Evolutionary conservation across 2,113 vertebrate species (phyloP), one percentile per base, ranked within the genome.

Genomic region (Ptyas mucosa): DNA sequence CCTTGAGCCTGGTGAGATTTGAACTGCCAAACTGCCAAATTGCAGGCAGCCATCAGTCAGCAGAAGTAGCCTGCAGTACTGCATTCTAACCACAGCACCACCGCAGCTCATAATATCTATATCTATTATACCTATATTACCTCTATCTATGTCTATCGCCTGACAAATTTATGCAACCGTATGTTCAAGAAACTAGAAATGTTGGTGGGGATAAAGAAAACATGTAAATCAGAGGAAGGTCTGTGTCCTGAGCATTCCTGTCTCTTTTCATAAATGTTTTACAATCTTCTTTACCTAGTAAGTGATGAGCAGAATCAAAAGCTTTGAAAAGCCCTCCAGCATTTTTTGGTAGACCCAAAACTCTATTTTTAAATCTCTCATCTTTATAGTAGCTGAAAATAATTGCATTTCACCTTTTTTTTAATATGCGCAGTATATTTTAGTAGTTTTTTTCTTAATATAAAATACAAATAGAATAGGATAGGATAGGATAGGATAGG

Each of bases 201-300:
- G 15, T 87, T 52, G 53, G 51, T 94, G 95, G 88, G 85, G 92
- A 96, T 94, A 93, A 96, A 95, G 95, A 94, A 97, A 96, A 93
- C 93, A 87, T 91, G 18, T 96, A 93, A 97, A 94, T 96, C 94
- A 94, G 81, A 87, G 93, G 91, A 94, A 92, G 87, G 93, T 81
- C 39, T 49, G 89, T 64, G 69, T 0, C 2, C 85, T 94, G 93
- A 93, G 94, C 94, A 93, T 95, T 95, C 96, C 95, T 95, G 95
- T 93, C 93, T 95, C 95, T 91, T 92, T 95, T 94, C 93, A 89
- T 55, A 92, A 92, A 91, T 43, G 52, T 95, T 96, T 96, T 0
- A 0, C 90, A 91, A 88, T 94, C 57, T 57, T 23, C 14, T 95
- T 58, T 95, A 57, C 86, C 81, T 90, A 87, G 90, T 0, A 8